Evolutionary conservation across 2,797 vertebrate genomes (phyloP).

Genomic region (Pelochelys cantorii): DNA sequence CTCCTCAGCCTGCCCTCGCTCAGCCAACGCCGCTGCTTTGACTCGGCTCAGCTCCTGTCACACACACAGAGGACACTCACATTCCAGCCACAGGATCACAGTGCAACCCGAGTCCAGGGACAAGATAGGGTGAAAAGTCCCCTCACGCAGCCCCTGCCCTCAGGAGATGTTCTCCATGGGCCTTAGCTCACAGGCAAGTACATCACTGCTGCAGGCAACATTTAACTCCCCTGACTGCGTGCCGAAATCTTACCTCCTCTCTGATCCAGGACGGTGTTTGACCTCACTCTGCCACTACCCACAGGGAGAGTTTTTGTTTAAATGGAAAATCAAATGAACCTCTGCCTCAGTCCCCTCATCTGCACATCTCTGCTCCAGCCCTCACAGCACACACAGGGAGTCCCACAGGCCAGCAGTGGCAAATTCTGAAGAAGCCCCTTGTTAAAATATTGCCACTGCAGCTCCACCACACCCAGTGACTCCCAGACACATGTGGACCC

Average conservation of each 20-base stretch:
- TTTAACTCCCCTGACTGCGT: not conserved
- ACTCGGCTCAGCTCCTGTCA: slow-evolving; percentile 89
- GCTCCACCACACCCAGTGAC: not conserved
- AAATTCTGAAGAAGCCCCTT: not conserved
- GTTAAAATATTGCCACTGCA: accelerated
- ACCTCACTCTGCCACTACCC: not conserved
- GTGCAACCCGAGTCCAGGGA: not conserved
- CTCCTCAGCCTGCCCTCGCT: slow-evolving; percentile 88
- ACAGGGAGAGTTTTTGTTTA: not conserved
- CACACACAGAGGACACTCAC: not conserved
- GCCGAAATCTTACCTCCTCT: not conserved
- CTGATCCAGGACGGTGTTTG: not conserved
- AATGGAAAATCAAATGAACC: not conserved
- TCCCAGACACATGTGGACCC: accelerated
- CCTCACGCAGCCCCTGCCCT: not conserved
- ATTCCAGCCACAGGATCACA: not conserved
- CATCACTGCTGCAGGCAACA: not conserved
- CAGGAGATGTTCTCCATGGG: not conserved
- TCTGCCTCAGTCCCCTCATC: not conserved
- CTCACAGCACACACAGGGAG: not conserved
- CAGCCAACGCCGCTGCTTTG: slow-evolving; percentile 83
- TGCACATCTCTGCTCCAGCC: not conserved
- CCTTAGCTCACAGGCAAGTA: not conserved
- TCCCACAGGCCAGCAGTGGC: not conserved
- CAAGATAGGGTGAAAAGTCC: not conserved